Conservation (phyloP, 2,113 vertebrate genomes). For the Melanotaenia duboulayi region DNA sequence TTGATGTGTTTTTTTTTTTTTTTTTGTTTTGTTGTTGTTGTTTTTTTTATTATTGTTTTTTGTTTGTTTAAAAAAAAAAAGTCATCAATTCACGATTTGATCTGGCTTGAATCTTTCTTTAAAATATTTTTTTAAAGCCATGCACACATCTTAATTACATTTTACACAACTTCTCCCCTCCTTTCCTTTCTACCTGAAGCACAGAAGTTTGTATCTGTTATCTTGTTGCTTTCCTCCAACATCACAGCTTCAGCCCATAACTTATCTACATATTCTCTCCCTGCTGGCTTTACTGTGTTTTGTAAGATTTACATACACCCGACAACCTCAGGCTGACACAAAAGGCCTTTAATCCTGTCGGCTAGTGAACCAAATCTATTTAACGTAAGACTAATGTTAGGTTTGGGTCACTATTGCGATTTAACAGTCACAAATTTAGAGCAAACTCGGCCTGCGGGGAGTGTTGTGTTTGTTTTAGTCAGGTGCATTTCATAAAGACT, state of each 20-base stretch:
- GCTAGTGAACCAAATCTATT: slow-evolving; percentile 33
- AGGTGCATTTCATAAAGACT: not conserved
- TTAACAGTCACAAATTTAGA: not conserved
- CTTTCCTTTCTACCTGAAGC: not conserved
- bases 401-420: not conserved
- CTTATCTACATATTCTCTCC: slow-evolving; percentile 20
- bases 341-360: slow-evolving; percentile 55
- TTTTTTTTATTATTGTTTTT: no score
- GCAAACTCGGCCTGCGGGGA: not conserved
- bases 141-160: slow-evolving; percentile 22
- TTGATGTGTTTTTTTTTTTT: no score
- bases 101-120: no score
- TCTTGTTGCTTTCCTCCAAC: slow-evolving; percentile 15
- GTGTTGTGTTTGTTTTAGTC: not conserved
- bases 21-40: no score
- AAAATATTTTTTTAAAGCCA: no score
- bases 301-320: slow-evolving; percentile 4
- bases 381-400: not conserved
- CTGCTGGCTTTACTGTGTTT: not conserved
- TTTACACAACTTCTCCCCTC: slow-evolving; percentile 22
- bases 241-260: not conserved
- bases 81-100: no score
- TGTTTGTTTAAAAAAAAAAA: no score
- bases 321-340: slow-evolving; percentile 7
- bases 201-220: not conserved